Evolutionary conservation across 1,140 invertebrate species (phyloP), one percentile per base, ranked within the genome.

Genomic region (Drosophila novamexicana): DNA sequence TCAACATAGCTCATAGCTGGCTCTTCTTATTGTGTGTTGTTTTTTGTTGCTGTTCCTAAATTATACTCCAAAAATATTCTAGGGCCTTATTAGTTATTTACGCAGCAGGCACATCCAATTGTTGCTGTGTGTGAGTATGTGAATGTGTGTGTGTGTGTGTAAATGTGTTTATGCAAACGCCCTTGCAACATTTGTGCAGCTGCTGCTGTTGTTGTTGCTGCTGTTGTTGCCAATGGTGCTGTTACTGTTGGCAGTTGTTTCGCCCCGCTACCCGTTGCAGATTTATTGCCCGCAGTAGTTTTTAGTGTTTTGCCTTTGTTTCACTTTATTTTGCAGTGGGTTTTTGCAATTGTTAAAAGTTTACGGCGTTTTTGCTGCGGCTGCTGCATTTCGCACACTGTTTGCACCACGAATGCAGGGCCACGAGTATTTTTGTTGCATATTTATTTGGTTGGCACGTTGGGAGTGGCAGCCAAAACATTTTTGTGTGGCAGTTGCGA

Each of bases 261-360:
- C 45, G 44, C n/a, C 34, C 63, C 34, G n/a, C 39, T 34, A 39
- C 45, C 63, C 49, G 62, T 70, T 79, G 72, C 83, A 86, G 79
- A 86, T 86, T 86, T 86, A 86, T 86, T 67, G 84, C 79, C 84
- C 75, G 67, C 79, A 88, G 83, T 73, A 74, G 83, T 86, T 86
- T 86, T 74, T 72, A 74, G 68, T 77, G 68, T 79, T 69, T 56
- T 72, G 64, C 57, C 66, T 73, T 79, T 72, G 71, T 79, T 72
- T 65, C 49, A 16, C 53, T 75, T 63, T 53, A 52, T 72, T 56
- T 58, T 62, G 50, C 58, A 71, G 36, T 66, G 63, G 88, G 79
- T 86, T 86, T 88, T 83, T 79, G 72, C 77, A 77, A 86, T 89
- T 83, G 79, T 86, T 89, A 62, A 89, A 83, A 89, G 83, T 86